Evolutionary conservation across 2,888 invertebrate species (phyloP).

Genomic region (Folsomia manolachei): DNA sequence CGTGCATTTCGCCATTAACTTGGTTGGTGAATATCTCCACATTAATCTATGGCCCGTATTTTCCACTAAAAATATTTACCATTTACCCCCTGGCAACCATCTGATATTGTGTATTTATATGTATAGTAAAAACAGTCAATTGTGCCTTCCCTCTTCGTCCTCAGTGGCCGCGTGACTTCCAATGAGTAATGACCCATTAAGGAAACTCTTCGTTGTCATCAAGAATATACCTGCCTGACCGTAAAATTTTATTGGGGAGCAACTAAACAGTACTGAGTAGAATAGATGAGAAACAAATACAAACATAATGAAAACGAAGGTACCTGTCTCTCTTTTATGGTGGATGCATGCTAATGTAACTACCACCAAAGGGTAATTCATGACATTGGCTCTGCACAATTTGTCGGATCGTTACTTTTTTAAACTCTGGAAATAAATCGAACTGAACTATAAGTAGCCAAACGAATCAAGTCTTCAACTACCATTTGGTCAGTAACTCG

Average conservation of each 20-base stretch:
- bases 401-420: too few species aligned
- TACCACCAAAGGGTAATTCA: too few species aligned
- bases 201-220: not conserved
- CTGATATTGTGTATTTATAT: not conserved
- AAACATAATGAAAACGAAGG: too few species aligned
- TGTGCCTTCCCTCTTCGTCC: not conserved
- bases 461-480: too few species aligned
- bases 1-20: not conserved
- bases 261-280: not conserved
- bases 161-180: not conserved
- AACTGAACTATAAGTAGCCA: too few species aligned
- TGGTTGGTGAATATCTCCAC: not conserved
- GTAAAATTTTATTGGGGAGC: not conserved
- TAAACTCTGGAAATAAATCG: too few species aligned
- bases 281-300: not conserved
- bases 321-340: too few species aligned
- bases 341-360: too few species aligned
- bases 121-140: not conserved
- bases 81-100: not conserved
- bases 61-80: not conserved
- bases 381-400: too few species aligned
- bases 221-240: not conserved
- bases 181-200: not conserved
- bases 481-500: too few species aligned
- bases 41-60: not conserved